Base-by-base conservation (phyloP, 1,140 invertebrate species). In the Solenopsis fugax region DNA sequence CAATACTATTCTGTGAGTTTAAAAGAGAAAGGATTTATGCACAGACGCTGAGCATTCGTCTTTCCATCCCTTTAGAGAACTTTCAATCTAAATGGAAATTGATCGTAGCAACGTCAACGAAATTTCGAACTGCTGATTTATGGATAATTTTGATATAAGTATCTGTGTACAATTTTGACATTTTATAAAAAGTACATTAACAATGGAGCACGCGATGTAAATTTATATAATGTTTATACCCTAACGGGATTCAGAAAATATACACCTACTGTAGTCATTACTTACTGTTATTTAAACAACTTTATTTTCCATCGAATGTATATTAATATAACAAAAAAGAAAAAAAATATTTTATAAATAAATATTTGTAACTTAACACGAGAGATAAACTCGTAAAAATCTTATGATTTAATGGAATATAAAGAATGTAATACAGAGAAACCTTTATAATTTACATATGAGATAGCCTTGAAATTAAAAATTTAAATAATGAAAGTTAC, bases 1-100 rank as follows among this genome's bases (percentile, higher is more conserved):
- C 41, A 64, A 37, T 65, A 45, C 37, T 41, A 24, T 65, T 34
- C 41, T 52, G n/a, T 37, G 7, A 7, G 4, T 80, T 67, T 4
- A 13, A 67, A 80, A 80, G 41, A 52, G n/a, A 54, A 67, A 13
- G 7, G 45, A 24, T 67, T 67, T 67, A 52, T 41, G 54, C 21
- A 72, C 4, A 48, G 24, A 52, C 37, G n/a, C 48, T 45, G 18
- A 37, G 41, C n/a, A 12, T 52, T 76, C 21, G 13, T 76, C 34
- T n/a, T 41, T 72, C 48, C 37, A 75, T 37, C n/a, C 37, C 56
- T 62, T 62, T 10, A 9, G 21, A 62, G 6, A 64, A 62, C 2
- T 62, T 62, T 13, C 18, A 37, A 24, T 60, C 12, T 64, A 64
- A 77, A 77, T 29, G 16, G 21, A 10, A 77, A 75, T 37, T 13